Evolutionary conservation across 2,888 invertebrate species (phyloP), one percentile per base, ranked within the genome.

Genomic region (Drosophila pseudotakahashii): DNA sequence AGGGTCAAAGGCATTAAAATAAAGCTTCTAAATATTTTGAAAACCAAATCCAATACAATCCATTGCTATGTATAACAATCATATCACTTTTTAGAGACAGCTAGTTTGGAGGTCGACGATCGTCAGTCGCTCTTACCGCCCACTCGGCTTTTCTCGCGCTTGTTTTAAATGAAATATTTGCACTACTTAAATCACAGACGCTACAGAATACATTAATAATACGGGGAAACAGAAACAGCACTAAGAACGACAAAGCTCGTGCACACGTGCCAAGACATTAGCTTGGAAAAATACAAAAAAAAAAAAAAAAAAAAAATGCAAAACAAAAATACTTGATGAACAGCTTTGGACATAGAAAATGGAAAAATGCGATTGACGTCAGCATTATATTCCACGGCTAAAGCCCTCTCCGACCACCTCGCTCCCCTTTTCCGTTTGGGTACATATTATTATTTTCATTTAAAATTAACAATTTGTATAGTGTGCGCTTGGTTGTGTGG

Each of bases 291-390:
- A 26, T 30, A 45, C n/a, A 23, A 11, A 23, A 14, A 48, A 45
- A 54, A 66, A 11, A 23, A 14, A 48, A 45, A 54, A 66, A 54
- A 66, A 48, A 55, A 53, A 66, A 67, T 59, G 48, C 50, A 60
- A 71, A 76, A 74, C 59, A 74, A 75, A 75, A 62, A 50, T 73
- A 78, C 73, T 64, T 66, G 53, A 75, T 36, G 70, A 75, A 77
- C 75, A 78, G 81, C 64, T 85, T 81, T 51, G 77, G 71, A 64
- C 70, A 62, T 63, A 72, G 81, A 81, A 85, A 88, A 85, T 79
- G 83, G 88, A 84, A 87, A 84, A 89, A 81, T 81, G 85, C 79
- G 73, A 84, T 84, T 84, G 84, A 84, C 84, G 84, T 84, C 84
- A 84, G 84, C 84, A 80, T 68, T 80, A 86, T 88, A 83, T 81